Evolutionary conservation across 1,140 invertebrate species (phyloP).

Genomic region (Nephotettix cincticeps): DNA sequence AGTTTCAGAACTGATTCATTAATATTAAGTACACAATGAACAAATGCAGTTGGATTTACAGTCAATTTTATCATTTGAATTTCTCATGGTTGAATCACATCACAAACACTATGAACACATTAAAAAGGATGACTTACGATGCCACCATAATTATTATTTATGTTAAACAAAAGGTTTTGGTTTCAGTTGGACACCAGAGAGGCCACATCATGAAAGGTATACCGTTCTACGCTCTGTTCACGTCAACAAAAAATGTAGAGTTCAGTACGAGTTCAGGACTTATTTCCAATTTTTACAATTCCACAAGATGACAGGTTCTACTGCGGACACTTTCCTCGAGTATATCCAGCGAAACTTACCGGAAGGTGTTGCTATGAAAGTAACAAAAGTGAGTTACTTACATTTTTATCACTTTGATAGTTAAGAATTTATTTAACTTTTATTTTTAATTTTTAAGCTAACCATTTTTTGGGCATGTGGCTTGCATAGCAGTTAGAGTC

Average conservation of each 20-base stretch:
- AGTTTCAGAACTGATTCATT: too few relatives aligned
- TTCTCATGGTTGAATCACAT: too few relatives aligned
- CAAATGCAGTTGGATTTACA: too few relatives aligned
- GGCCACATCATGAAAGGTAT: conserved; percentile 70
- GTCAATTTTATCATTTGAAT: too few relatives aligned
- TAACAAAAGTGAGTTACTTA: conserved; percentile 69
- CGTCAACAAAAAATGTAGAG: conserved; percentile 91
- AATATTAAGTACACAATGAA: too few relatives aligned
- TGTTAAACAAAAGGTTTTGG: too few relatives aligned
- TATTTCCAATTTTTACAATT: conserved; percentile 87
- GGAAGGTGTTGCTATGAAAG: conserved; percentile 94
- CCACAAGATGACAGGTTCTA: conserved; percentile 86
- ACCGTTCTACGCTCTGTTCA: conserved; percentile 86
- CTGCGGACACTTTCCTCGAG: conserved; percentile 93
- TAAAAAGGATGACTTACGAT: too few relatives aligned
- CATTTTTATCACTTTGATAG: conserved; percentile 13
- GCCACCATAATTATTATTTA: too few relatives aligned
- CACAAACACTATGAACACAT: too few relatives aligned
- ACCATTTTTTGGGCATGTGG: background rate
- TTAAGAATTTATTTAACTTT: background rate
- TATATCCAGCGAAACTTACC: conserved; percentile 97
- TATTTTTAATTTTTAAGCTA: background rate
- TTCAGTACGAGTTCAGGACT: conserved; percentile 95
- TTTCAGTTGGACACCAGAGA: conserved; percentile 67
- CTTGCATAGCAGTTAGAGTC: too few relatives aligned